phyloP scores from a whole-genome alignment of 2,797 vertebrate species.

The Sebastes iracundus region DNA sequence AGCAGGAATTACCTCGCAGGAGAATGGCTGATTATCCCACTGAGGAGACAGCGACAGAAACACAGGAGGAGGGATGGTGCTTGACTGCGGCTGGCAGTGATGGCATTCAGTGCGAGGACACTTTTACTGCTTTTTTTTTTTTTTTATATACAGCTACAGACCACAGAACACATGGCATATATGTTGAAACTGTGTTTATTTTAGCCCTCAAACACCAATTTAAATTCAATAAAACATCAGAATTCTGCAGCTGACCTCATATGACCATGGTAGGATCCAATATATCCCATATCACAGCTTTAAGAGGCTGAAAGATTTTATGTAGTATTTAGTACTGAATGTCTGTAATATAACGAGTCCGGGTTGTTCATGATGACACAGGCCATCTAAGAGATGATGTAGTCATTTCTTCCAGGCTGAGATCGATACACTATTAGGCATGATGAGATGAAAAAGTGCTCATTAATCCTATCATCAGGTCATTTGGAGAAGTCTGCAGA shows the following conservation, averaged over 20 bases:
- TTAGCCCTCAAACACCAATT: not conserved
- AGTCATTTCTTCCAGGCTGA: constrained; percentile 41
- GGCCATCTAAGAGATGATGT: constrained; percentile 39
- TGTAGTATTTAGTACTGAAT: not conserved
- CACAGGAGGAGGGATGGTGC: constrained; percentile 38
- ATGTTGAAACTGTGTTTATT: not conserved
- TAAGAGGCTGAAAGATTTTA: not conserved
- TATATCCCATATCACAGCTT: not conserved
- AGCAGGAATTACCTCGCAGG: constrained; percentile 79
- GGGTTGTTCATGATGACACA: constrained; percentile 13
- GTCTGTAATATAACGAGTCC: not conserved
- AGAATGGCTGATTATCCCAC: constrained; percentile 73
- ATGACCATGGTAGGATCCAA: not conserved
- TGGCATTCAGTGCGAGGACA: not conserved
- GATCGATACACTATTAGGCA: constrained; percentile 62
- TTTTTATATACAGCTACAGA: not conserved
- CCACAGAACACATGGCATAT: not conserved
- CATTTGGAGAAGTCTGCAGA: constrained; percentile 14
- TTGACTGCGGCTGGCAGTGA: constrained; percentile 37
- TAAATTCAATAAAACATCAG: not conserved
- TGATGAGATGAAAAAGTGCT: constrained; percentile 41
- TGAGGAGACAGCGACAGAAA: constrained; percentile 64
- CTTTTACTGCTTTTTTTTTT: not conserved
- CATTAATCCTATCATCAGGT: constrained; percentile 34
- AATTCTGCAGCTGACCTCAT: not conserved